Evolutionary conservation across 2,113 vertebrate genomes (phyloP), one percentile per base, ranked within the genome.

Genomic region (Gasterosteus aculeatus): DNA sequence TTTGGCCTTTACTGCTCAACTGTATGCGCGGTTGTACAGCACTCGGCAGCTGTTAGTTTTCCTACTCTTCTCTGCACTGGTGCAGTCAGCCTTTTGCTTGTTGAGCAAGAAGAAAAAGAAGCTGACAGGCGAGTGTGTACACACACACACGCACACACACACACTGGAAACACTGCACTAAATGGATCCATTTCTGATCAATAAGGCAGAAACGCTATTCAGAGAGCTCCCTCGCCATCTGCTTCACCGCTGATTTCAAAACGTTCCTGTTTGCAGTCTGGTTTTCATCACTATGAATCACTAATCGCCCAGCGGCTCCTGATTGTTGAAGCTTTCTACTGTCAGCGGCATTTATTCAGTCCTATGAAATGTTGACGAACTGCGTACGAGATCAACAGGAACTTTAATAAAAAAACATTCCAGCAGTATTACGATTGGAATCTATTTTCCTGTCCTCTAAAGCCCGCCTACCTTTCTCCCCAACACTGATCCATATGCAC

Each of bases 171-270:
- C 18, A 54, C 60, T 4, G 0, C 12, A 56, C 26, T 26, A 16
- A 64, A 60, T 44, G 22, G 59, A 49, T 65, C 44, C n/a, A 65
- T 53, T 19, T 35, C 49, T 39, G 38, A 75, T 69, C 81, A 58
- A 72, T 86, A 69, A 56, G 31, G 31, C 2, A 1, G 26, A 35
- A 10, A 11, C 47, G 51, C 44, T 35, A 1, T 6, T 57, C 41
- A 26, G n/a, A 70, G n/a, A 42, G 10, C 69, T 66, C 42, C 33
- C 31, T 46, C 38, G 7, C 69, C 49, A 19, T 66, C 76, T 70
- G 54, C 54, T n/a, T 29, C 22, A 38, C 8, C 39, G 19, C 31
- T 57, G 38, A 51, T 26, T 51, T 51, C 51, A 78, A n/a, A 19
- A 10, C 44, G 53, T 42, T 46, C 15, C 71, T 22, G 41, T 33